These are phyloP conservation scores for Eupithecia abbreviata DNA, from an alignment of 2,888 invertebrate genomes.

Conservation along the genomic window DNA sequence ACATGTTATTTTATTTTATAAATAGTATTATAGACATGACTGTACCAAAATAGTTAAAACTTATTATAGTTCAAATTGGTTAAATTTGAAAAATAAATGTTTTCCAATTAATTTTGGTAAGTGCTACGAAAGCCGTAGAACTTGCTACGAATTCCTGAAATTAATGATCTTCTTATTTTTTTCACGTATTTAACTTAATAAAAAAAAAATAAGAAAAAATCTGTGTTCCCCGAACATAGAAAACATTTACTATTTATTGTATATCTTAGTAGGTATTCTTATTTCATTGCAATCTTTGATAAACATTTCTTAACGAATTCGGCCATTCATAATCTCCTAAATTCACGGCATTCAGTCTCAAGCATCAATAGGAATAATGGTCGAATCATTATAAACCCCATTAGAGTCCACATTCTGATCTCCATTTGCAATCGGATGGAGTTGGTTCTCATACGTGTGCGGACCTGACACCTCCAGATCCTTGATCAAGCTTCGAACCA, in stretches of 20 bases:
- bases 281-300: background rate
- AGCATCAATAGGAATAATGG: conserved; percentile 43
- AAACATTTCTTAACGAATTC: background rate
- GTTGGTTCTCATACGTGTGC: conserved; percentile 64
- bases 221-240: too few species aligned
- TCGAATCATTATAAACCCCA: conserved; percentile 51
- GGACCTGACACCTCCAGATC: conserved; percentile 60
- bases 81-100: background rate
- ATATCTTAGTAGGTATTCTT: background rate
- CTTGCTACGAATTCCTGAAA: background rate
- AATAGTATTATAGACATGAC: too few species aligned
- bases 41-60: too few species aligned
- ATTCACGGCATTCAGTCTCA: conserved; percentile 24
- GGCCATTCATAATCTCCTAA: too few species aligned
- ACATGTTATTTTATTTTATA: background rate
- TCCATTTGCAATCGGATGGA: conserved; percentile 66
- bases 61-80: too few species aligned
- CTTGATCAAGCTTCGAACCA: conserved; percentile 65
- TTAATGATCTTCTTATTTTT: background rate
- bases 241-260: too few species aligned
- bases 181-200: background rate
- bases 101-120: background rate
- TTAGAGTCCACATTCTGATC: conserved; percentile 57
- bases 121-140: background rate
- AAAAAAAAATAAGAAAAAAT: too few species aligned